Percentiles rank a stretch among this genome's conserved stretches.
Conservation (phyloP, 1,140 invertebrate genomes). For the Habropoda laboriosa region DNA sequence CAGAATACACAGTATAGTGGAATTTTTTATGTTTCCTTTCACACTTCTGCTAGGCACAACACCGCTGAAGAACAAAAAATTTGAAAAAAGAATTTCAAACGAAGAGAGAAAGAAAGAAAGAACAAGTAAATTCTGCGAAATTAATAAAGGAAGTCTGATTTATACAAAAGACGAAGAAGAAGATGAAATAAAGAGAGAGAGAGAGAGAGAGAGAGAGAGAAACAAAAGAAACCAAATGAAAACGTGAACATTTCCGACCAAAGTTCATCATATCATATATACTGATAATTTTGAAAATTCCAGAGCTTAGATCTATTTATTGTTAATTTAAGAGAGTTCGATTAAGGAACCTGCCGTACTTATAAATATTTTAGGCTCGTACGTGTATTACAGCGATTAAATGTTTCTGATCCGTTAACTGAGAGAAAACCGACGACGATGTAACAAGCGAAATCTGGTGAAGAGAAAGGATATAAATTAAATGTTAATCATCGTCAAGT, state of each 20-base stretch:
- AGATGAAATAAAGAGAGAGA: background rate
- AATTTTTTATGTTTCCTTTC: constrained; percentile 16
- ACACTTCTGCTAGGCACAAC: background rate
- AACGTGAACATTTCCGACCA: constrained; percentile 54
- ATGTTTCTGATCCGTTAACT: constrained; percentile 38
- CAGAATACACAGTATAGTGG: background rate
- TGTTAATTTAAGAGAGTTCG: constrained; percentile 33
- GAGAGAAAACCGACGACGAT: background rate
- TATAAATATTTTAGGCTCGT: constrained; percentile 31
- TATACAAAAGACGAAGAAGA: background rate
- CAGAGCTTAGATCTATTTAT: constrained; percentile 46
- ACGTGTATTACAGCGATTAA: constrained; percentile 39
- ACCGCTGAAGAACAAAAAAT: background rate
- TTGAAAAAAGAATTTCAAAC: background rate
- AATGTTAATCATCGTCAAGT: constrained; percentile 55
- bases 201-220: background rate
- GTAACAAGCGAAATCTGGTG: constrained; percentile 24
- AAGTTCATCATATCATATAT: constrained; percentile 58
- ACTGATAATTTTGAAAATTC: constrained; percentile 43
- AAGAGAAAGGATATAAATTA: constrained; percentile 33
- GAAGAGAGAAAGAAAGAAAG: background rate
- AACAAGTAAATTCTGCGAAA: background rate
- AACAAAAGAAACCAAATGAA: background rate
- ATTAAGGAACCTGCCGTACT: constrained; percentile 49
- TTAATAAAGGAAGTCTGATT: constrained; percentile 6